Evolutionary conservation across 2,888 invertebrate species (phyloP).

Genomic region (Metacarcinus magister): DNA sequence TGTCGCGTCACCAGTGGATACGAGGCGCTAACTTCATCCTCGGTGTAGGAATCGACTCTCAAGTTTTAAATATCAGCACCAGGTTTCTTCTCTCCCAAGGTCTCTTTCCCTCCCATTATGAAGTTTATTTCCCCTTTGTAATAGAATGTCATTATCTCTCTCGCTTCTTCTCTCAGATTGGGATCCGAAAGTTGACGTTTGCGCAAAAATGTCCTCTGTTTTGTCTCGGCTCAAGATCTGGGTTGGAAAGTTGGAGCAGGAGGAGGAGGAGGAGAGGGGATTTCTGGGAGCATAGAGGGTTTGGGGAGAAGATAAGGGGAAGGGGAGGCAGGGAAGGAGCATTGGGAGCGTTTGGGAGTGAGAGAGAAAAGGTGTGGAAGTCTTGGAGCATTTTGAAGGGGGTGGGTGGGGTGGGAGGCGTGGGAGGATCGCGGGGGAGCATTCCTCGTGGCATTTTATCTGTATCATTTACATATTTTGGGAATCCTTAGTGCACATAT

Average conservation of each 20-base stretch:
- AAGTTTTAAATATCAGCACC: constrained; percentile 21
- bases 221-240: constrained; percentile 56
- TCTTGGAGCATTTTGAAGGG: neutral
- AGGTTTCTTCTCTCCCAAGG: neutral
- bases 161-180: constrained; percentile 55
- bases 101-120: constrained; percentile 67
- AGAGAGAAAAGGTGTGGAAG: constrained; percentile 20
- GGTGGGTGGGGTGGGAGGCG: neutral
- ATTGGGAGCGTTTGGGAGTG: neutral
- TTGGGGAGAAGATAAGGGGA: neutral
- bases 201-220: constrained; percentile 66
- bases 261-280: constrained; percentile 9
- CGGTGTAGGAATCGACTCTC: constrained; percentile 57
- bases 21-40: constrained; percentile 36
- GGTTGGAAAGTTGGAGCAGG: neutral
- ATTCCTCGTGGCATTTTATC: constrained; percentile 6
- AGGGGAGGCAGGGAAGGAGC: neutral
- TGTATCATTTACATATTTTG: constrained; percentile 56
- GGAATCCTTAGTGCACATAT: constrained; percentile 43
- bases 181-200: constrained; percentile 67
- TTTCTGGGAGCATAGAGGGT: constrained; percentile 12
- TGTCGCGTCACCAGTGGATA: constrained; percentile 21
- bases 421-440: constrained; percentile 9
- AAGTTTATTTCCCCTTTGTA: constrained; percentile 74
- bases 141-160: constrained; percentile 75